Conservation (phyloP, 2,797 vertebrate genomes). For the Liasis olivaceus region DNA sequence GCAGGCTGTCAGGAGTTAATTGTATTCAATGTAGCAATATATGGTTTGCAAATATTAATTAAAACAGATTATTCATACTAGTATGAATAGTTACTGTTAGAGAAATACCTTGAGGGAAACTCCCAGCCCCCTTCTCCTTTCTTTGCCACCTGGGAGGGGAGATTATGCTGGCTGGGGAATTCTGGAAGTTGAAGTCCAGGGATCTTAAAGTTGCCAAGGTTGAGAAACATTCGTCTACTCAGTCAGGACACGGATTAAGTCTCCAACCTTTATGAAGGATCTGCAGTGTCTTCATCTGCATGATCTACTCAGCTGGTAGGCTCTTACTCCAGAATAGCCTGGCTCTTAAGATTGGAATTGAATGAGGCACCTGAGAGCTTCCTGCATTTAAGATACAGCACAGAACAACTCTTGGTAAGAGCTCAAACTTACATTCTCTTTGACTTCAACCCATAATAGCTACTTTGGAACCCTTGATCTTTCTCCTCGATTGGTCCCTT, state of each 20-base stretch:
- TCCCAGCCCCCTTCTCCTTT: too few species aligned
- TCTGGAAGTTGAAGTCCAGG: too few species aligned
- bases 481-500: background rate
- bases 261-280: too few species aligned
- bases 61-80: background rate
- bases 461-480: background rate
- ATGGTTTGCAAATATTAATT: background rate
- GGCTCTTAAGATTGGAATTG: background rate
- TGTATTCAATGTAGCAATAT: background rate
- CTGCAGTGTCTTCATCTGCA: background rate
- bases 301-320: background rate
- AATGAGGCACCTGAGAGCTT: background rate
- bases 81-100: background rate
- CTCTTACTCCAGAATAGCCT: background rate
- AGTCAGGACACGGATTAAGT: too few species aligned
- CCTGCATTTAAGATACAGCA: background rate
- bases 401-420: background rate
- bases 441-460: background rate
- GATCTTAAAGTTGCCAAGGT: too few species aligned
- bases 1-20: background rate
- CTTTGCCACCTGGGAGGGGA: too few species aligned
- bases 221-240: too few species aligned
- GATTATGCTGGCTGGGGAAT: too few species aligned
- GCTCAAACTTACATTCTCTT: background rate
- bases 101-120: too few species aligned